These are phyloP conservation scores for Meghimatium bilineatum DNA, from an alignment of 2,888 invertebrate species.

Conservation along the genomic window DNA sequence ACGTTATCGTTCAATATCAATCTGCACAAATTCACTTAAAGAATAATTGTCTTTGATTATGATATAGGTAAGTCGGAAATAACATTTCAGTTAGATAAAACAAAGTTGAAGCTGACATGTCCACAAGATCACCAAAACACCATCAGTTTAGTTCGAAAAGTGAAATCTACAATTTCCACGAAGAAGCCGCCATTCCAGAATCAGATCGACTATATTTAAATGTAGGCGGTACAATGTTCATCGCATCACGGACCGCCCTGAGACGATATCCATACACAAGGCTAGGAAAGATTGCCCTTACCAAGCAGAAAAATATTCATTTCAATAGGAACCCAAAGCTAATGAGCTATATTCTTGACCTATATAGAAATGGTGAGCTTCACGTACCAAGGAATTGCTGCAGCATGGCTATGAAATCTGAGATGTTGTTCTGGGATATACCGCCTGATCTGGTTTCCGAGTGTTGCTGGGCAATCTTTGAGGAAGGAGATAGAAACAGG, in stretches of 20 bases:
- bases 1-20: no score
- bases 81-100: no score
- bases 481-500: not conserved
- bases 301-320: not conserved
- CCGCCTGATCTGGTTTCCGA: conserved; percentile 12
- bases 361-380: conserved; percentile 44
- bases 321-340: conserved; percentile 45
- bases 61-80: no score
- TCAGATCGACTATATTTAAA: conserved; percentile 18
- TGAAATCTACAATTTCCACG: not conserved
- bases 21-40: no score
- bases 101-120: no score
- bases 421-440: not conserved
- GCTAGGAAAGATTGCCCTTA: conserved; percentile 24
- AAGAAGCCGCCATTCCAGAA: conserved; percentile 8
- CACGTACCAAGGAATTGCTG: conserved; percentile 35
- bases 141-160: not conserved
- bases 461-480: conserved; percentile 4
- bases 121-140: no score
- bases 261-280: conserved; percentile 17
- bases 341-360: conserved; percentile 22
- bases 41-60: no score
- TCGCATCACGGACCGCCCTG: conserved; percentile 8
- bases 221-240: conserved; percentile 26
- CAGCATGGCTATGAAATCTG: conserved; percentile 9